Evolutionary conservation across 2,888 invertebrate species (phyloP).

Genomic region (Idaea aversata): DNA sequence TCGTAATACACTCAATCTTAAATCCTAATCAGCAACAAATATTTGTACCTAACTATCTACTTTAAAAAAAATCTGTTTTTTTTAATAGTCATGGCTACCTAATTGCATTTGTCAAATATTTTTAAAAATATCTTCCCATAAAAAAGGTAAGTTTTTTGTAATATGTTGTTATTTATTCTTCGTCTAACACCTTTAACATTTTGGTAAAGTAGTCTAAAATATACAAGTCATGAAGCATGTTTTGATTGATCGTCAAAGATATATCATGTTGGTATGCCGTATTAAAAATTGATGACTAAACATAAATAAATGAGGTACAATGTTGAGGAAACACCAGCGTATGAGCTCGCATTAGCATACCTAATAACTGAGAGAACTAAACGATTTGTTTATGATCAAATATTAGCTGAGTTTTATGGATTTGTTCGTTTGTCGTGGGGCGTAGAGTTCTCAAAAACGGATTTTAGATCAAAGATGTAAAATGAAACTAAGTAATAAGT

Average conservation of each 20-base stretch:
- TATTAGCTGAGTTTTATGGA: no score
- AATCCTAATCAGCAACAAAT: no score
- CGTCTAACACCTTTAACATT: background rate
- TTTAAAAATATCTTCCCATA: background rate
- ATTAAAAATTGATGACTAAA: conserved; percentile 70
- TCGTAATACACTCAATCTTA: no score
- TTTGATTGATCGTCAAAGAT: conserved; percentile 68
- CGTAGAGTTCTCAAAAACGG: no score
- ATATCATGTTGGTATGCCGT: conserved; percentile 60
- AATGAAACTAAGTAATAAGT: no score
- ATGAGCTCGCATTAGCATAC: conserved; percentile 52
- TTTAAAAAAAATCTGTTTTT: no score
- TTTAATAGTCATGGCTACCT: no score
- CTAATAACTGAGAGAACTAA: conserved; percentile 17
- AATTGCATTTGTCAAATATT: no score
- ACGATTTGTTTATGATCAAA: no score
- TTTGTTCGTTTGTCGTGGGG: no score
- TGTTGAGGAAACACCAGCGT: conserved; percentile 45
- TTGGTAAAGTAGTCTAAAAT: background rate
- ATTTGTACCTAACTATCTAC: no score
- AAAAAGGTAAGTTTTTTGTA: background rate
- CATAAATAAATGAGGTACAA: conserved; percentile 65
- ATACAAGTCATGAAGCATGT: conserved; percentile 28
- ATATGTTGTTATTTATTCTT: background rate
- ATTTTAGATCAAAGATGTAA: no score